Conservation (phyloP, 1,140 invertebrate species). For the Drosophila seguyi region DNA sequence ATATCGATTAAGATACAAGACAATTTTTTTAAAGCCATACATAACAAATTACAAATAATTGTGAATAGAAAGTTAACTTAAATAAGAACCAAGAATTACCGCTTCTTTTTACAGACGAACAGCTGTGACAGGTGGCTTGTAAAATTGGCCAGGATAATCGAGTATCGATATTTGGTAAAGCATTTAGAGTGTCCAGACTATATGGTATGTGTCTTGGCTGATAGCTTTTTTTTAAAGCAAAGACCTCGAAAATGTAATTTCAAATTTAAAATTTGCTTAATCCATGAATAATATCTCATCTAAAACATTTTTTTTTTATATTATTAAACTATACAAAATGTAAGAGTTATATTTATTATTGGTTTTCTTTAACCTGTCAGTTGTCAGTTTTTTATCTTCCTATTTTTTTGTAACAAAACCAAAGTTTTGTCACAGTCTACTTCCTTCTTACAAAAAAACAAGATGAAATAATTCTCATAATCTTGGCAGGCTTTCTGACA, state of each 20-base stretch:
- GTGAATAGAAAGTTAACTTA: too few species aligned
- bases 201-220: background rate
- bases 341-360: too few species aligned
- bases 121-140: too few species aligned
- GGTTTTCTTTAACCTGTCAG: too few species aligned
- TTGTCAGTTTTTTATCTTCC: background rate
- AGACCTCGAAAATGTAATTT: background rate
- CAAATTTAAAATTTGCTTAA: background rate
- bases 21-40: too few species aligned
- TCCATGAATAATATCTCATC: background rate
- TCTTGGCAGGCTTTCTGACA: slow-evolving; percentile 32
- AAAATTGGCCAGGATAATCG: background rate
- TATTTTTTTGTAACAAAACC: background rate
- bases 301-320: background rate
- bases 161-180: background rate
- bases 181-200: background rate
- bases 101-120: too few species aligned
- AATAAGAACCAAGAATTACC: too few species aligned
- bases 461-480: background rate
- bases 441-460: slow-evolving; percentile 9
- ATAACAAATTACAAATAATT: too few species aligned
- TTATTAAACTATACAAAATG: too few species aligned
- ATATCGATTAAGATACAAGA: background rate
- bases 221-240: background rate
- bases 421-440: slow-evolving; percentile 4